phyloP scores from a whole-genome alignment of 2,797 vertebrate genomes.

The Ispidina lecontei region DNA sequence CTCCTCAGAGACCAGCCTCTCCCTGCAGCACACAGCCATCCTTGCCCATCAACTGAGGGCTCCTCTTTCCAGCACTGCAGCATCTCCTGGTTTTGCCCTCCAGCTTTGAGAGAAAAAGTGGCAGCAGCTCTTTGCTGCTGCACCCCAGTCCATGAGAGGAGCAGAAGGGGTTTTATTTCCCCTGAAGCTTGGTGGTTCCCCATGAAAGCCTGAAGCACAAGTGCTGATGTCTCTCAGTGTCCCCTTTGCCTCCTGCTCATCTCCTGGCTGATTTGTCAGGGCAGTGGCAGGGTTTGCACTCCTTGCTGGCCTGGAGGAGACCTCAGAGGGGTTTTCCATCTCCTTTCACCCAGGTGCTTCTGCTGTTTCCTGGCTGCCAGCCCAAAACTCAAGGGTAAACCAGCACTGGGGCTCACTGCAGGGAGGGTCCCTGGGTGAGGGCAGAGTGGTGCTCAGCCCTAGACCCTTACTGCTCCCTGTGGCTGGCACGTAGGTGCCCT shows the following conservation, averaged over 20 bases:
- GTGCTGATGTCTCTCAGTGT: background rate
- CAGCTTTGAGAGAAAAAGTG: background rate
- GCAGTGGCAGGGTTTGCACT: background rate
- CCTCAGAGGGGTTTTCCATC: background rate
- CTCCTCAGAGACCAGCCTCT: background rate
- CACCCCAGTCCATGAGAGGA: fast-evolving
- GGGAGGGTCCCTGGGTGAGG: background rate
- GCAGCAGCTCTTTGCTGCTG: background rate
- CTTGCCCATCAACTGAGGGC: background rate
- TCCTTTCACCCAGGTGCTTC: background rate
- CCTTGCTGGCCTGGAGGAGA: background rate
- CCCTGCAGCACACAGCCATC: background rate
- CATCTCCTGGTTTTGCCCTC: background rate
- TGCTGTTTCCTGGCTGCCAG: background rate
- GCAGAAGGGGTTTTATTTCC: background rate
- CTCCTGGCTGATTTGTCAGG: background rate
- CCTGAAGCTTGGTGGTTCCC: fast-evolving
- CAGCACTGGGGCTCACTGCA: fast-evolving
- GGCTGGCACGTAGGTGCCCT: background rate
- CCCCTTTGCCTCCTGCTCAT: background rate
- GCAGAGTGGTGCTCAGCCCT: background rate
- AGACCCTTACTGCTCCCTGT: background rate
- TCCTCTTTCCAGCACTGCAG: fast-evolving
- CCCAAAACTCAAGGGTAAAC: background rate
- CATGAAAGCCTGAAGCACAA: fast-evolving